A percentile compares a stretch with the other conserved stretches of the same genome.
phyloP scores from a whole-genome alignment of 2,888 invertebrate species.

The Periphyllus acericola region DNA sequence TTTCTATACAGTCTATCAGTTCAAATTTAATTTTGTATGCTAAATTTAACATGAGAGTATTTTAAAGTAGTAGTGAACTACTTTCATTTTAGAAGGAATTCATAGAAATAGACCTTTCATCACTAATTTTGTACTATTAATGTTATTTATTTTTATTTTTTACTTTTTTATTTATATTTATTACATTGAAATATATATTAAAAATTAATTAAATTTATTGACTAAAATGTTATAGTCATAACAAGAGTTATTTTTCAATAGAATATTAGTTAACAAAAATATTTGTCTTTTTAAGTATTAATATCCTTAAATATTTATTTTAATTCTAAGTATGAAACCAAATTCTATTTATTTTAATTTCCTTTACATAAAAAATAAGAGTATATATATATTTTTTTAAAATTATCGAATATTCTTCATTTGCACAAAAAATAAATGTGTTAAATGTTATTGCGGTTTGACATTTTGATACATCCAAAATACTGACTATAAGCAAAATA shows the following conservation, averaged over 20 bases:
- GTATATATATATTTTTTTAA: too few relatives aligned
- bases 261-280: too few relatives aligned
- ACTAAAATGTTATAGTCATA: neutral
- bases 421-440: too few relatives aligned
- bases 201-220: neutral
- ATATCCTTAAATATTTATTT: too few relatives aligned
- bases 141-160: conserved; percentile 36
- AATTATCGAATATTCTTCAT: too few relatives aligned
- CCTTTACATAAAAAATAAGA: too few relatives aligned
- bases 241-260: neutral
- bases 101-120: neutral
- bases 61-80: conserved; percentile 7
- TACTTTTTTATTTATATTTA: conserved; percentile 38
- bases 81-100: neutral
- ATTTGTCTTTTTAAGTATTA: too few relatives aligned
- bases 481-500: neutral
- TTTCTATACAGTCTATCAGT: neutral
- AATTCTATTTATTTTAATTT: too few relatives aligned
- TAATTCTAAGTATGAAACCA: too few relatives aligned
- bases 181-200: conserved; percentile 2
- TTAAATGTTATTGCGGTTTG: too few relatives aligned
- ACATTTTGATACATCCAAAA: too few relatives aligned
- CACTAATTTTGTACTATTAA: conserved; percentile 10
- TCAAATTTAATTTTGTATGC: conserved; percentile 15
- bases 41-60: neutral